Base-by-base conservation (phyloP, 2,113 vertebrate species). In the Ovis canadensis region DNA sequence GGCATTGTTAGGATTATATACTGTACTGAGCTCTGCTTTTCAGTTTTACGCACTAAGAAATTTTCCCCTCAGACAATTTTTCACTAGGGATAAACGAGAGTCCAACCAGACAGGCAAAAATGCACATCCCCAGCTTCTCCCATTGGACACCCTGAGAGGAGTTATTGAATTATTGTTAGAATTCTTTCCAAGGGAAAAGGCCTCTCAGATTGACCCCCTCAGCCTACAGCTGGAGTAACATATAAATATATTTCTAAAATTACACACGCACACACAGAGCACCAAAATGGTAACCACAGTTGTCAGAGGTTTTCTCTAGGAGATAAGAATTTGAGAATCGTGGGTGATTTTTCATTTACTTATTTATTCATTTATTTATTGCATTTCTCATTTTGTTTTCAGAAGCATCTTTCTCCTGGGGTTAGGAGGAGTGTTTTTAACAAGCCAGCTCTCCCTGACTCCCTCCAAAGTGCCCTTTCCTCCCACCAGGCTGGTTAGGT, bases 1-100 rank as follows among this genome's bases (percentile, higher is more conserved):
- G 55, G 98, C 98, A 98, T 98, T 98, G 98, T 99, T 99, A 98
- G 96, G 95, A 98, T 98, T 98, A 99, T 96, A 97, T 98, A 99
- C 98, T 98, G 98, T 98, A 98, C 98, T 98, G 98, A 95, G 97
- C 98, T 98, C 96, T 98, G 98, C 98, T 98, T 98, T 98, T 98
- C 97, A 97, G 97, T 98, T 97, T 98, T 97, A 88, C 89, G 67
- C 87, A 98, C 81, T 97, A 97, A 86, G 92, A 96, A 97, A 88
- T 89, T 86, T 98, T 92, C 48, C 54, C 27, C 88, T 98, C 97
- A 93, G 90, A 97, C 54, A 97, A 4, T 93, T 78, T 97, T 98
- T 98, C 96, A 84, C 64, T 94, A 93, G 29, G 57, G 87, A 92
- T 96, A 50, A 89, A 78, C 16, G 43, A 57, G 93, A 97, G 96